Evolutionary conservation across 2,113 vertebrate genomes (phyloP), one percentile per base, ranked within the genome.

Genomic region (Lamprotornis superbus): DNA sequence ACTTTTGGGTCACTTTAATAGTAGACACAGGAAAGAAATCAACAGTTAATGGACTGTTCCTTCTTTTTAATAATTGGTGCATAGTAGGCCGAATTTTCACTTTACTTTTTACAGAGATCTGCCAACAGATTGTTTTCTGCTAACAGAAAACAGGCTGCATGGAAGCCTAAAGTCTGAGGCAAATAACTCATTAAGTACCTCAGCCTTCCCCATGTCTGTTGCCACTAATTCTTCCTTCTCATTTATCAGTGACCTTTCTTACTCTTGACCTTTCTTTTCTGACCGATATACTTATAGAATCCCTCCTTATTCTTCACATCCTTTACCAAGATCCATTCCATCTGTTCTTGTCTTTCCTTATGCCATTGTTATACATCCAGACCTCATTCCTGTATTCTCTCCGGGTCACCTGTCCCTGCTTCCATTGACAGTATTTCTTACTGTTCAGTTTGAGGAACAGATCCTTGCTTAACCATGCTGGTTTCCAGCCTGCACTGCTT

Each of bases 1-100:
- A 35, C 9, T 42, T 67, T 39, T 49, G 65, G 35, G 9, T 42
- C 50, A 19, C 22, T 37, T 64, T 27, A 23, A 31, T 33, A 35
- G 16, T 64, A 80, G 21, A 22, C 25, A 23, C 13, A 7, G 21
- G 7, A 57, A 22, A 6, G 0, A 0, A 70, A 40, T n/a, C 56
- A 55, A 47, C n/a, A 40, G 7, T 30, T 15, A 28, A 6, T 28
- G 23, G 23, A 28, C 24, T 87, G 10, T n/a, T 46, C 7, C 19
- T 39, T 61, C 23, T 28, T 78, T 60, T 70, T n/a, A 47, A 55
- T 39, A 53, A n/a, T 16, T 2, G 1, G 2, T 44, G 22, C 59
- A 18, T 37, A 8, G 14, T 10, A 52, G 53, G 18, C 27, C 3
- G 5, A 69, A 27, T 52, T 60, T 69, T 22, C 22, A 22, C 22